Evolutionary conservation across 1,140 invertebrate genomes (phyloP).

Genomic region (Papilio machaon): DNA sequence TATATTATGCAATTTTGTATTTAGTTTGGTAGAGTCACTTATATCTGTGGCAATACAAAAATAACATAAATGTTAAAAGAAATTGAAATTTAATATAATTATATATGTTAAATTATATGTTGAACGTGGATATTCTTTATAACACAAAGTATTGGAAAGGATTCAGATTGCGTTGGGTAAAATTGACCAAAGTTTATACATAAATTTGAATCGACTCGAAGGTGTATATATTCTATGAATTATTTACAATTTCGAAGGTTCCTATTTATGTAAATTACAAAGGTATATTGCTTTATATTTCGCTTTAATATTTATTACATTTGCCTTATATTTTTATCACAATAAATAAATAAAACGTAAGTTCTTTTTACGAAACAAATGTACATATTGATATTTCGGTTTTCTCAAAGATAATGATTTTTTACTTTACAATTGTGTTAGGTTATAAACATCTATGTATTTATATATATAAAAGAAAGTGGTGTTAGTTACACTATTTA

Average conservation of each 20-base stretch:
- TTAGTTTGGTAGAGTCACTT: too few species aligned
- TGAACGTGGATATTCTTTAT: not conserved
- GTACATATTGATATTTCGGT: too few species aligned
- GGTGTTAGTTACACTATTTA: too few species aligned
- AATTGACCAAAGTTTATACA: slow-evolving; percentile 23
- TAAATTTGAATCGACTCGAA: slow-evolving; percentile 24
- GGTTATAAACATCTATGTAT: too few species aligned
- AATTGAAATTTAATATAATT: too few species aligned
- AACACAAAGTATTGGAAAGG: slow-evolving; percentile 9
- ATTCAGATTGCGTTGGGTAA: slow-evolving; percentile 17
- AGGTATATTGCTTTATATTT: slow-evolving; percentile 1
- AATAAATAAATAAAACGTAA: not conserved
- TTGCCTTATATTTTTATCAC: not conserved
- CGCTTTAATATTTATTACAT: not conserved
- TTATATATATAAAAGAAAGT: too few species aligned
- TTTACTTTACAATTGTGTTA: too few species aligned
- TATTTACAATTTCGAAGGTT: slow-evolving; percentile 21
- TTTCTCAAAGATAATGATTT: too few species aligned
- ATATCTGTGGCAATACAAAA: too few species aligned
- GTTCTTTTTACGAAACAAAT: too few species aligned
- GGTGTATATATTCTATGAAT: slow-evolving; percentile 19
- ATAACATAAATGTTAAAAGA: too few species aligned
- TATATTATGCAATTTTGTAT: too few species aligned
- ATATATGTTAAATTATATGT: not conserved
- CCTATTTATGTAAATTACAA: slow-evolving; percentile 23